Conservation (phyloP, 1,140 invertebrate genomes). For the Atta cephalotes region DNA sequence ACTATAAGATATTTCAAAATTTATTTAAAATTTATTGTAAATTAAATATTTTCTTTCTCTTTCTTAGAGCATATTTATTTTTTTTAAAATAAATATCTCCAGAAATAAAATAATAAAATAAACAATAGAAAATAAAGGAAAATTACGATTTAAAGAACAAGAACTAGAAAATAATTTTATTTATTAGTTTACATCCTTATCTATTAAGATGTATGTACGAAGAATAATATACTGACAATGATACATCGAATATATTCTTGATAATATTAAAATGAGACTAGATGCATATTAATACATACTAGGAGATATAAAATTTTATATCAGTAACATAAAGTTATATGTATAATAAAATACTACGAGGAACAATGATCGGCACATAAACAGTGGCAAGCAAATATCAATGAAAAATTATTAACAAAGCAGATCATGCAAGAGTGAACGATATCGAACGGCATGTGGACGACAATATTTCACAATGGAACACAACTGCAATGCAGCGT, state of each 20-base stretch:
- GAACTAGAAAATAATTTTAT: neutral
- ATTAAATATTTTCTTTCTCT: neutral
- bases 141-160: neutral
- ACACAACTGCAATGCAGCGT: slow-evolving; percentile 71
- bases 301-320: slow-evolving; percentile 12
- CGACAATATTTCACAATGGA: slow-evolving; percentile 15
- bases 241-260: neutral
- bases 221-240: neutral
- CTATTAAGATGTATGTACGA: neutral
- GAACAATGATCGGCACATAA: neutral
- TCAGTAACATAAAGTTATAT: neutral
- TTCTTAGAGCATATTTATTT: neutral
- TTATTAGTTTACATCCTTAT: neutral
- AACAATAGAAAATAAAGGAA: neutral
- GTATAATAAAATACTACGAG: slow-evolving; percentile 10
- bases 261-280: slow-evolving; percentile 1
- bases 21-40: neutral
- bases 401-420: neutral
- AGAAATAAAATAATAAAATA: neutral
- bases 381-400: slow-evolving; percentile 24
- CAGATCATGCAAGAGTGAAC: slow-evolving; percentile 15
- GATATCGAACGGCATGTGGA: slow-evolving; percentile 15
- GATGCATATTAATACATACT: neutral
- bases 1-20: neutral
- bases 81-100: neutral